Conservation (phyloP, 2,113 vertebrate species). For the Trachemys scripta region DNA sequence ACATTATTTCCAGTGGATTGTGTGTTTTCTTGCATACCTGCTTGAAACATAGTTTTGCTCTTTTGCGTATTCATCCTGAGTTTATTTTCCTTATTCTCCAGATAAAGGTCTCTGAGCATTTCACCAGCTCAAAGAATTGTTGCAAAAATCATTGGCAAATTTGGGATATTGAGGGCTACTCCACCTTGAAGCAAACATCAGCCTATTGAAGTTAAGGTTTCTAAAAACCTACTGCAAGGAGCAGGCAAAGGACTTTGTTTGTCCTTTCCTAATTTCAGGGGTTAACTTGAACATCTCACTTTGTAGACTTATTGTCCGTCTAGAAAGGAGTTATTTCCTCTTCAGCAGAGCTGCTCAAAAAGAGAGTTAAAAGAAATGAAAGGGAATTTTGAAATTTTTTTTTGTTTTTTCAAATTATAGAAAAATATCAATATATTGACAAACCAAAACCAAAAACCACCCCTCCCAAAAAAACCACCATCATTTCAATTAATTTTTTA, state of each 20-base stretch:
- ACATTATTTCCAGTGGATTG: not conserved
- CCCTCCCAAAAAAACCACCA: not conserved
- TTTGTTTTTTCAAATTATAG: not conserved
- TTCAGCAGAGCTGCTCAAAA: not conserved
- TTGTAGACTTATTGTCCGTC: not conserved
- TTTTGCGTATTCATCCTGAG: not conserved
- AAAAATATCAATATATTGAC: not conserved
- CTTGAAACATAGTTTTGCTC: accelerated
- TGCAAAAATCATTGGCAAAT: not conserved
- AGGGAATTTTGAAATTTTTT: not conserved
- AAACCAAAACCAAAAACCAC: not conserved
- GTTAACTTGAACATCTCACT: not conserved
- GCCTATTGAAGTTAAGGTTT: not conserved
- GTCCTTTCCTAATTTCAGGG: not conserved
- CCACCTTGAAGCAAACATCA: not conserved
- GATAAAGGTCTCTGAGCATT: not conserved
- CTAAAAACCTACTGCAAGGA: not conserved
- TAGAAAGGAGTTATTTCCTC: not conserved
- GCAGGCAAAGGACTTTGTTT: not conserved
- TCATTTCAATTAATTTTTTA: not conserved
- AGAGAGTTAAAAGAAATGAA: not conserved
- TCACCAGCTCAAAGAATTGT: not conserved
- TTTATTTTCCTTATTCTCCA: not conserved
- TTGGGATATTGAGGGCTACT: not conserved
- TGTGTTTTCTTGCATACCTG: not conserved